These are phyloP conservation scores for Sinella curviseta DNA, from an alignment of 1,140 invertebrate genomes.

Conservation along the genomic window DNA sequence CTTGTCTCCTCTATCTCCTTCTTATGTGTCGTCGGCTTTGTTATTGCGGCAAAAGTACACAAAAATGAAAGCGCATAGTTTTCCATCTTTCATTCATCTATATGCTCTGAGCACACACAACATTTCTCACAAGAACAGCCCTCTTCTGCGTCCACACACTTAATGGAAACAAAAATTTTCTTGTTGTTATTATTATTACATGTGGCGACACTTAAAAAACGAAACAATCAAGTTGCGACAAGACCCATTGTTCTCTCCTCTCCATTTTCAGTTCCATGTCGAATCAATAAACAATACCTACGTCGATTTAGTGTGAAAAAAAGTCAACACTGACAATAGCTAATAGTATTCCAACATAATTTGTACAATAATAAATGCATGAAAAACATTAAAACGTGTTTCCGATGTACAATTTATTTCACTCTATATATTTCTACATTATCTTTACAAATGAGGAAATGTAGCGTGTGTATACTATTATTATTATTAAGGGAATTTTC, in stretches of 20 bases:
- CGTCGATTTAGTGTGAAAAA: neutral
- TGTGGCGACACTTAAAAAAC: too few relatives aligned
- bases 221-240: too few relatives aligned
- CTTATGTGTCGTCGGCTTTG: slow-evolving; percentile 4
- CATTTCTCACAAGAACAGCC: neutral
- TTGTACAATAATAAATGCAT: neutral
- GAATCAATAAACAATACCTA: neutral
- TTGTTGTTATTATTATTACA: too few relatives aligned
- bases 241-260: too few relatives aligned
- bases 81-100: neutral
- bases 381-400: neutral
- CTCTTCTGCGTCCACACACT: too few relatives aligned
- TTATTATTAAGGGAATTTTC: too few relatives aligned
- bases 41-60: neutral
- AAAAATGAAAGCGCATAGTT: neutral
- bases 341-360: neutral
- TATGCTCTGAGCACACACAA: neutral
- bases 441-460: too few relatives aligned
- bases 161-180: too few relatives aligned
- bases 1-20: neutral
- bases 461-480: too few relatives aligned
- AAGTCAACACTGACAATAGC: neutral
- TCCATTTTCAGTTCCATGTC: too few relatives aligned
- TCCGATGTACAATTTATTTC: neutral
- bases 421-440: too few relatives aligned